phyloP scores from a whole-genome alignment of 1,140 invertebrate species.

The Prorops nasuta region DNA sequence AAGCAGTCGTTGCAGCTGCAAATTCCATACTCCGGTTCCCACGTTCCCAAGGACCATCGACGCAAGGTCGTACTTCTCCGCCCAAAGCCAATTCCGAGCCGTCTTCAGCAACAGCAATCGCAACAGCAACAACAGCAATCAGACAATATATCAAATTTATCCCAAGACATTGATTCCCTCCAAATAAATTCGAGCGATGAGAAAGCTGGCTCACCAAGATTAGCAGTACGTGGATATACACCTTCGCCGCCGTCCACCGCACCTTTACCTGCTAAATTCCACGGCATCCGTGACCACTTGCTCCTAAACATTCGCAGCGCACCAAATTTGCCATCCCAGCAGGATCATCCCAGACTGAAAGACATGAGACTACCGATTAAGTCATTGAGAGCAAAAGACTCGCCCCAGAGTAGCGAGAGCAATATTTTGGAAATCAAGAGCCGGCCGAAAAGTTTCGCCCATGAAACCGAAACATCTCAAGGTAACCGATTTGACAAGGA shows the following conservation, averaged over 20 bases:
- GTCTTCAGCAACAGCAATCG: slow-evolving; percentile 46
- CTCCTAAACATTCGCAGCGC: slow-evolving; percentile 77
- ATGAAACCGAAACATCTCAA: slow-evolving; percentile 33
- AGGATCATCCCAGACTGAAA: slow-evolving; percentile 67
- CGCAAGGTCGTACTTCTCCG: slow-evolving; percentile 51
- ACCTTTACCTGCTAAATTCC: slow-evolving; percentile 77
- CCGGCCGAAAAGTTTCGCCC: slow-evolving; percentile 52
- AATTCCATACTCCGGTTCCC: slow-evolving; percentile 25
- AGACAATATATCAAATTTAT: slow-evolving; percentile 59
- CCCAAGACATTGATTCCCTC: slow-evolving; percentile 64
- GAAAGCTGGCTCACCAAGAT: slow-evolving; percentile 43
- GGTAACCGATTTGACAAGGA: slow-evolving; percentile 58
- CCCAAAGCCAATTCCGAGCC: slow-evolving; percentile 60
- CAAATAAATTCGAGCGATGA: slow-evolving; percentile 63
- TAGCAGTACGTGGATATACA: slow-evolving; percentile 62
- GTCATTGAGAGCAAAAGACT: slow-evolving; percentile 57
- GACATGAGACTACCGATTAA: slow-evolving; percentile 69
- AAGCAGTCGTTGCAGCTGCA: slow-evolving; percentile 33
- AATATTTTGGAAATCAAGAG: slow-evolving; percentile 64
- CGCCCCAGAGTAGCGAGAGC: slow-evolving; percentile 65
- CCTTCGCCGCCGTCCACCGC: slow-evolving; percentile 78
- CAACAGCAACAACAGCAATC: slow-evolving; percentile 19
- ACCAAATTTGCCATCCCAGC: slow-evolving; percentile 70
- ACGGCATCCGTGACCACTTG: slow-evolving; percentile 66
- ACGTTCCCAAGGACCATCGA: slow-evolving; percentile 40